Evolutionary conservation across 2,797 vertebrate species (phyloP).

Genomic region (Anguilla obscura): DNA sequence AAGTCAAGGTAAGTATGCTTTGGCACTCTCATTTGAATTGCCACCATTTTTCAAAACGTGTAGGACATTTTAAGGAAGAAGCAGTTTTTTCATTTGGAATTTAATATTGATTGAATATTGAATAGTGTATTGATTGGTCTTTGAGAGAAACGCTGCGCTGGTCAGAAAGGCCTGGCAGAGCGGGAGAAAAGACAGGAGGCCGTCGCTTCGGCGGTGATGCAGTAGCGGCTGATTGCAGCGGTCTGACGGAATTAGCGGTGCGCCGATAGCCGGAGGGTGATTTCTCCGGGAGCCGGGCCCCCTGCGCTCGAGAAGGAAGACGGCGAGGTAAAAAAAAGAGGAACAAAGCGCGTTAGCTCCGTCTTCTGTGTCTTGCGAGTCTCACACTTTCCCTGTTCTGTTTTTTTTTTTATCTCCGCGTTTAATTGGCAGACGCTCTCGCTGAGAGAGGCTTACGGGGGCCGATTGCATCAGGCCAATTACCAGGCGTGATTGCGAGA

Average conservation of each 20-base stretch:
- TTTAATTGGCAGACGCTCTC: not conserved
- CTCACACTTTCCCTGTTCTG: not conserved
- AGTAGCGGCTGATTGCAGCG: not conserved
- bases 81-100: too few species aligned
- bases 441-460: not conserved
- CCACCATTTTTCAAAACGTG: not conserved
- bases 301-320: not conserved
- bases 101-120: too few species aligned
- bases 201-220: slow-evolving; percentile 28
- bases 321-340: not conserved
- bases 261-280: slow-evolving; percentile 1
- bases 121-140: not conserved
- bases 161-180: not conserved
- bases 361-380: not conserved
- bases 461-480: not conserved
- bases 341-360: not conserved
- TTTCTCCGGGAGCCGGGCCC: slow-evolving; percentile 21
- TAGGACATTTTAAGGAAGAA: not conserved
- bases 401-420: not conserved
- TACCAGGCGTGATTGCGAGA: not conserved
- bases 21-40: not conserved
- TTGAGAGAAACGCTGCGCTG: not conserved
- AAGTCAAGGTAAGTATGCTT: not conserved
- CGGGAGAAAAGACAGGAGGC: not conserved
- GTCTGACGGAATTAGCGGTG: not conserved